phyloP scores from a whole-genome alignment of 2,113 vertebrate genomes.

The Illadopsis cleaveri region DNA sequence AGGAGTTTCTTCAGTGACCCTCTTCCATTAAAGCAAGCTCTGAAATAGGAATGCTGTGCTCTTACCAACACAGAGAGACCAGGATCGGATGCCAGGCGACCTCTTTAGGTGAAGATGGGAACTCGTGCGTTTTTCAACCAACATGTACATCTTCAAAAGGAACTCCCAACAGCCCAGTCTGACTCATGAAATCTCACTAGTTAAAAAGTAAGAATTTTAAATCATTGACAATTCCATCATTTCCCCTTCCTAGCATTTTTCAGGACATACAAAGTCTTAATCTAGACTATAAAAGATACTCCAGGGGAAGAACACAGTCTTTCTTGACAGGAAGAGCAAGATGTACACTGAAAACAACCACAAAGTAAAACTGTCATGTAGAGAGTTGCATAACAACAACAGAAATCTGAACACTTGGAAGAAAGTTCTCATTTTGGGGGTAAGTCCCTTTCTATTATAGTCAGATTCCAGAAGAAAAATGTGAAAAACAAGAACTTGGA shows the following conservation, averaged over 20 bases:
- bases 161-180: neutral
- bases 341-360: neutral
- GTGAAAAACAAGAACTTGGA: neutral
- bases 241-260: neutral
- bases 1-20: neutral
- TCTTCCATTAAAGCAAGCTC: neutral
- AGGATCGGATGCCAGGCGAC: constrained; percentile 90
- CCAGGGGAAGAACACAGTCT: neutral
- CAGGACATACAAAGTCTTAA: neutral
- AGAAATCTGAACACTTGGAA: neutral
- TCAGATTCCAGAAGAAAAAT: neutral
- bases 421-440: neutral
- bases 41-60: neutral
- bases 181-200: constrained; percentile 17
- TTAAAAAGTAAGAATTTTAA: neutral
- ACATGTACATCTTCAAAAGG: constrained; percentile 88
- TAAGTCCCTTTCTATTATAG: neutral
- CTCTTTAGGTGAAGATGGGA: constrained; percentile 86
- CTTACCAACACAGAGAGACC: constrained; percentile 93
- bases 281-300: neutral
- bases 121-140: constrained; percentile 78
- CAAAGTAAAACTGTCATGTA: neutral
- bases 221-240: neutral
- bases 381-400: neutral
- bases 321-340: neutral